phyloP scores from a whole-genome alignment of 2,888 invertebrate genomes.

The Balanococcus diminutus region DNA sequence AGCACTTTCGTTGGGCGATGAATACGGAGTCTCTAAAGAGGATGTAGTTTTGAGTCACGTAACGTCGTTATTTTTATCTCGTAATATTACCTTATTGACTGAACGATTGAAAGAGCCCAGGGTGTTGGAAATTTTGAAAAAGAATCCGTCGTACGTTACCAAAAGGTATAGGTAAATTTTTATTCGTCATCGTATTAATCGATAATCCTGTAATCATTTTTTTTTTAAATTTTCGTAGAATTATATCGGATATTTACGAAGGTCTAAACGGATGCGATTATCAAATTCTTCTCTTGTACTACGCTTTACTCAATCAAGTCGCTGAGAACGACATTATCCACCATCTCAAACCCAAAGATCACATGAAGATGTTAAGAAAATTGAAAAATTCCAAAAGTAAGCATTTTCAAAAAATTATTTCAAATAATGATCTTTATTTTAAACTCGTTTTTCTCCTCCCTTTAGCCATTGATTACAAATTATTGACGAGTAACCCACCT shows the following conservation, averaged over 20 bases:
- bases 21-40: conserved; percentile 26
- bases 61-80: conserved; percentile 31
- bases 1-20: conserved; percentile 45
- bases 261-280: conserved; percentile 45
- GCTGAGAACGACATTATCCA: conserved; percentile 36
- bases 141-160: conserved; percentile 12
- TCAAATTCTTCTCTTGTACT: conserved; percentile 33
- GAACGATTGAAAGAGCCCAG: conserved; percentile 45
- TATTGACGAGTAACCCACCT: conserved; percentile 1
- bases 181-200: background rate
- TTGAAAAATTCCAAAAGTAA: conserved; percentile 50
- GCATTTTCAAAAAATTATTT: no score
- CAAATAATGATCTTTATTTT: background rate
- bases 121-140: conserved; percentile 39
- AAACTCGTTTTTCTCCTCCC: background rate
- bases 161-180: background rate
- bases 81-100: conserved; percentile 42
- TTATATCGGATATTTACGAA: conserved; percentile 26
- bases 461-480: conserved; percentile 46
- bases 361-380: conserved; percentile 50
- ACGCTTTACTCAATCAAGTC: conserved; percentile 46
- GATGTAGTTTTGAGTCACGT: conserved; percentile 46
- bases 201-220: no score
- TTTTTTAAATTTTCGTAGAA: background rate
- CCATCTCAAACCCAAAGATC: conserved; percentile 43